A percentile compares a stretch with the other conserved stretches of the same genome.
These are phyloP conservation scores for Hypomesus transpacificus DNA, from an alignment of 2,113 vertebrate genomes.

Conservation along the genomic window DNA sequence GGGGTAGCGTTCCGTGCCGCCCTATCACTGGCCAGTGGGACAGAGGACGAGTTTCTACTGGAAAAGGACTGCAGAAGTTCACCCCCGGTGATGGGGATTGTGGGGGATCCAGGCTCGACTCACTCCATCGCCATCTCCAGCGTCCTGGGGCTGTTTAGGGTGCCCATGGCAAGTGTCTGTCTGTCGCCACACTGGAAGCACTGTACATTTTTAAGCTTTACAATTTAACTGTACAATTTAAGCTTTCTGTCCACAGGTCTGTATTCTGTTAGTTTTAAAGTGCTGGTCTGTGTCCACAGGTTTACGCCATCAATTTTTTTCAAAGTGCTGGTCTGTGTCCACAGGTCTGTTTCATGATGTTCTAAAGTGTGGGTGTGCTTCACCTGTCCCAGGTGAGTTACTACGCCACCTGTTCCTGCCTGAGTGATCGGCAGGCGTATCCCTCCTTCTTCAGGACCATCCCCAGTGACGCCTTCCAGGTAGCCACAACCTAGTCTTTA, in stretches of 20 bases:
- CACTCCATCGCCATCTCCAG: constrained; percentile 60
- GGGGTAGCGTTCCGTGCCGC: constrained; percentile 54
- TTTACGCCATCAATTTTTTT: not conserved
- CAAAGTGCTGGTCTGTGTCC: too few relatives aligned
- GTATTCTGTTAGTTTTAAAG: too few relatives aligned
- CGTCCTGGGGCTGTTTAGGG: constrained; percentile 54
- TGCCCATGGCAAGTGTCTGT: constrained; percentile 58
- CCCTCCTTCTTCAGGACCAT: constrained; percentile 35
- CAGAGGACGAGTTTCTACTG: constrained; percentile 29
- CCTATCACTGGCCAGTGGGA: constrained; percentile 48
- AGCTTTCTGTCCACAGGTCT: not conserved
- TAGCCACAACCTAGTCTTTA: not conserved
- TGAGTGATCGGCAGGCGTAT: constrained; percentile 30
- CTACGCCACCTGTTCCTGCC: constrained; percentile 46
- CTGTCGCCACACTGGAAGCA: not conserved
- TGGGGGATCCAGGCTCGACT: constrained; percentile 61
- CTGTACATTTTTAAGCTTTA: too few relatives aligned
- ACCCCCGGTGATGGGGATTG: constrained; percentile 58
- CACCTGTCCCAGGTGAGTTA: constrained; percentile 42
- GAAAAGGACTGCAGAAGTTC: constrained; percentile 41
- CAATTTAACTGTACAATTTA: not conserved
- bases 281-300: too few relatives aligned
- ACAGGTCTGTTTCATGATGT: not conserved
- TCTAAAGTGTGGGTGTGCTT: constrained; percentile 47
- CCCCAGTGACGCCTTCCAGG: constrained; percentile 42